Evolutionary conservation across 2,888 invertebrate species (phyloP), one percentile per base, ranked within the genome.

Genomic region (Nasonovia ribisnigri): DNA sequence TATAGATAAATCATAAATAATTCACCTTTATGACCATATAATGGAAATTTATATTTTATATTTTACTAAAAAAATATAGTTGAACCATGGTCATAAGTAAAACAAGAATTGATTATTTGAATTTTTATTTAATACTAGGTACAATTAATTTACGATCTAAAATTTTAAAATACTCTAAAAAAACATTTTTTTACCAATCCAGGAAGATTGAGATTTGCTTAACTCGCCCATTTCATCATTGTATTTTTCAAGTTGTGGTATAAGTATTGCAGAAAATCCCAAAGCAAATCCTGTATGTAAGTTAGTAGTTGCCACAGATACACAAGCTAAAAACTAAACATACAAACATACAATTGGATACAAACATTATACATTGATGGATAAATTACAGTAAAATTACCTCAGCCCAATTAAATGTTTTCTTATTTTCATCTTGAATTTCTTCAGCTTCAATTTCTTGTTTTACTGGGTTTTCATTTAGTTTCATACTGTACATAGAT

Each of bases 221-320:
- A 92, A 43, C 84, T 57, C 10, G 1, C 89, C 93, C 46, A 93
- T 46, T 48, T 90, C 93, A 60, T 67, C 16, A 42, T 26, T 48
- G n/a, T 54, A 43, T 26, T 87, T 51, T 77, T 90, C 67, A 48
- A 94, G 88, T 93, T 94, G 93, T 46, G 90, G 84, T 48, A 67
- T 2, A 48, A 93, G n/a, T 54, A 94, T 93, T 43, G 94, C 94
- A 60, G 94, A 94, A 87, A 84, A 94, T 54, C 90, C 94, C 67
- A 94, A 51, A 60, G 93, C 90, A 60, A 93, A 93, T 87, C 94
- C 94, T 57, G 93, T 93, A 42, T 94, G 94, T n/a, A 94, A 87
- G 24, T 94, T 94, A 57, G 93, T 93, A 26, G 93, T 93, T 29
- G 94, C 43, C 24, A 93, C 94, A 46, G 94, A 92, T 3, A 94